Base-by-base conservation (phyloP, 2,888 invertebrate genomes). In the Thalpophila matura region DNA sequence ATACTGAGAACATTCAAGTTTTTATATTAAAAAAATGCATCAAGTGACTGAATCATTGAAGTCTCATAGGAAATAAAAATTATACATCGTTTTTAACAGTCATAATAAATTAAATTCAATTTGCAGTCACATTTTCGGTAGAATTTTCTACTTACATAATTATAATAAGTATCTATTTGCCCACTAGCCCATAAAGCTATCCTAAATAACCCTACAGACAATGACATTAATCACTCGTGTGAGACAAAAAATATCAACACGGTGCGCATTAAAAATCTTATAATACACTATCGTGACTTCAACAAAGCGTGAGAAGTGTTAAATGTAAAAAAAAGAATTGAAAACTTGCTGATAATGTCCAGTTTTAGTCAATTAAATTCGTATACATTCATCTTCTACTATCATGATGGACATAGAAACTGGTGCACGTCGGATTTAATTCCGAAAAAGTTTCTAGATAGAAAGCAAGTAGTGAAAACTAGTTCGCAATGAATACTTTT, bases 191-290 rank as follows among this genome's bases (percentile, higher is more conserved):
- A 50, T 54, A 46, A 63, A 72, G 69, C 69, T 49, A 68, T 53
- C 47, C 33, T 63, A 64, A 59, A 29, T 46, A 60, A 61, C 43
- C 49, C 45, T 67, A 69, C 22, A 62, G 42, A 68, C 51, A 71
- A 64, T 29, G 56, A 77, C 66, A 77, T 40, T 69, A 63, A 72
- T 64, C 55, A 63, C 66, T 54, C 68, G 71, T 71, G 75, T 74
- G 59, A 74, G 61, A 75, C 59, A 67, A 70, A 74, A 77, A 70
- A 72, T 71, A 77, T 76, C 73, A 74, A 77, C 79, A 74, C 74
- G 66, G 81, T 79, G 84, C 74, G 73, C 67, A 58, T 79, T 77
- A 72, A 76, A 79, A 78, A 77, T 70, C 81, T 79, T 83, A 82
- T 76, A 58, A 65, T 80, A 84, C 76, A 83, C 62, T 49, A 71